Percentiles rank a stretch among this genome's conserved stretches.
These are phyloP conservation scores for Telenomus remus DNA, from an alignment of 1,140 invertebrate species.

Conservation along the genomic window DNA sequence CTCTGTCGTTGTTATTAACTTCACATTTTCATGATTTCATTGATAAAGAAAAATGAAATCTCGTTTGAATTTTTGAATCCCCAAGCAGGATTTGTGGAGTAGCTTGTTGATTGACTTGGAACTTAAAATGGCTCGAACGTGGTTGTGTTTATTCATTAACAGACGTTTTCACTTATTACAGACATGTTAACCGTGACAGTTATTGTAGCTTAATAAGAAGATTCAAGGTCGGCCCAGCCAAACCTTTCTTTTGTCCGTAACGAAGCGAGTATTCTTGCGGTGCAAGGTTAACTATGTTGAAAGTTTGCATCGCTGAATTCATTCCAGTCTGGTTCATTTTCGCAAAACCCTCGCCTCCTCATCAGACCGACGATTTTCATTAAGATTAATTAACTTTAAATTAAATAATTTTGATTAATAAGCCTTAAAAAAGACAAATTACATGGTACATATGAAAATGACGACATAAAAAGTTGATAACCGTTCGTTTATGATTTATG, in stretches of 20 bases:
- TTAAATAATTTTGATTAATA: no score
- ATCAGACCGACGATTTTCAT: no score
- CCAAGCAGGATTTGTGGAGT: neutral
- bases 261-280: constrained; percentile 25
- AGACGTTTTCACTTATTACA: constrained; percentile 17
- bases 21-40: no score
- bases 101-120: neutral
- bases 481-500: constrained; percentile 1
- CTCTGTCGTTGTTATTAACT: no score
- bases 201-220: constrained; percentile 44
- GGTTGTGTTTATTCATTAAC: constrained; percentile 39
- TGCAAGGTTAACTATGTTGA: constrained; percentile 40
- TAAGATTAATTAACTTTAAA: no score
- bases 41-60: no score
- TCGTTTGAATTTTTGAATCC: neutral
- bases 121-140: constrained; percentile 18
- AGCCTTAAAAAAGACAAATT: no score
- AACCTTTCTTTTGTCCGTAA: constrained; percentile 46
- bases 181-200: constrained; percentile 43
- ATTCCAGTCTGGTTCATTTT: constrained; percentile 4
- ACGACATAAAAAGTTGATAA: no score
- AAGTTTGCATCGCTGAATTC: constrained; percentile 11
- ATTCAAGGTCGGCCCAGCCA: constrained; percentile 42
- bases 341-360: neutral
- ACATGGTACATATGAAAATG: no score